Conservation (phyloP, 1,140 invertebrate species). For the Heliconius eleuchia region DNA sequence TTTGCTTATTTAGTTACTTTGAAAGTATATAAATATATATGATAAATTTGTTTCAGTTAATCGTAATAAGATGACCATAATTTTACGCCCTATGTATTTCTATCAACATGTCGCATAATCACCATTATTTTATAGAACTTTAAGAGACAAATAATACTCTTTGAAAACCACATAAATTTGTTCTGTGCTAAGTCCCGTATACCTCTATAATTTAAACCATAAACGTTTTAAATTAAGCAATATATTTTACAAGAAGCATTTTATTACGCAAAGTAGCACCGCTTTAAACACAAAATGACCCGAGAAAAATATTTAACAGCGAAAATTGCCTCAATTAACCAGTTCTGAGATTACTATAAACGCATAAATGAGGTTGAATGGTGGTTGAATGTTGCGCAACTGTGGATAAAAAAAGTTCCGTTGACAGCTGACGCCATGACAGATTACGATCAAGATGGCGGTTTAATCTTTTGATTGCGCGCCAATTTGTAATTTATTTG, state of each 20-base stretch:
- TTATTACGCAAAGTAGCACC: conserved; percentile 20
- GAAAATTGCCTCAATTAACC: conserved; percentile 28
- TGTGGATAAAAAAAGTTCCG: conserved; percentile 15
- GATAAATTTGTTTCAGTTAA: too few relatives aligned
- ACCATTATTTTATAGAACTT: background rate
- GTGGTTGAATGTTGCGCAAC: conserved; percentile 23
- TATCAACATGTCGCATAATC: background rate
- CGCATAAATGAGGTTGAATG: conserved; percentile 31
- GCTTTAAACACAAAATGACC: conserved; percentile 18
- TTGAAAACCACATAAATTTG: conserved; percentile 9
- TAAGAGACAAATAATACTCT: background rate
- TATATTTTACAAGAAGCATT: conserved; percentile 11
- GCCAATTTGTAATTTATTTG: conserved; percentile 23
- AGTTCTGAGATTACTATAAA: conserved; percentile 31
- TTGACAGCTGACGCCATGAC: conserved; percentile 28
- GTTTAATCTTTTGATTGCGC: conserved; percentile 22
- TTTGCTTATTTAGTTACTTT: too few relatives aligned
- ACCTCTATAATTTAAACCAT: background rate
- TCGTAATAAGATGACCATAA: too few relatives aligned
- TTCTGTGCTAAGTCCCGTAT: background rate
- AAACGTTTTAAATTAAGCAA: conserved; percentile 12
- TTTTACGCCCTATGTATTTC: too few relatives aligned
- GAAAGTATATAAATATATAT: too few relatives aligned
- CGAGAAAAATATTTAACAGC: conserved; percentile 23
- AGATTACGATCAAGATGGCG: conserved; percentile 26